Percentiles rank a stretch among this genome's conserved stretches.
Conservation (phyloP, 1,140 invertebrate species). For the Trachymyrmex septentrionalis region DNA sequence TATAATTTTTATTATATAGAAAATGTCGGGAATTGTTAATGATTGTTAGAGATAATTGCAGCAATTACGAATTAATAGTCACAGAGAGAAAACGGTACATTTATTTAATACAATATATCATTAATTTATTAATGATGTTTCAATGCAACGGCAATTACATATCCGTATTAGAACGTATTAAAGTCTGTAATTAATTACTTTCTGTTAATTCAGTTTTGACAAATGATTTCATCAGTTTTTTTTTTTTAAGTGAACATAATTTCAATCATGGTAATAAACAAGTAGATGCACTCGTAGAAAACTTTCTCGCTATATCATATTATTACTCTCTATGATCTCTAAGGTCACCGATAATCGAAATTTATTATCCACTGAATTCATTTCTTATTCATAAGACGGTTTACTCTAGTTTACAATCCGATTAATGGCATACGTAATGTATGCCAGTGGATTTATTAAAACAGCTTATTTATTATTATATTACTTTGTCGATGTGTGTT, state of each 20-base stretch:
- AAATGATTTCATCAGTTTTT: neutral
- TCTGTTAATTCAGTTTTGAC: neutral
- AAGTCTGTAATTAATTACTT: neutral
- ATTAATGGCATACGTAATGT: slow-evolving; percentile 23
- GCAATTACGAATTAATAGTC: neutral
- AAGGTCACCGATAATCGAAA: slow-evolving; percentile 1
- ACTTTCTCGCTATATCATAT: neutral
- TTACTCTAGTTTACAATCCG: neutral
- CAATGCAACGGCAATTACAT: neutral
- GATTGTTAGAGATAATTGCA: slow-evolving; percentile 15
- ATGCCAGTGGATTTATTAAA: neutral
- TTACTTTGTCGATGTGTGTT: neutral
- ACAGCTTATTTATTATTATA: neutral
- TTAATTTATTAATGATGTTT: slow-evolving; percentile 24
- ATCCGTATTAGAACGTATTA: neutral
- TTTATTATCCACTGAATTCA: slow-evolving; percentile 30
- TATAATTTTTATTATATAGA: slow-evolving; percentile 17
- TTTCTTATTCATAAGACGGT: slow-evolving; percentile 39
- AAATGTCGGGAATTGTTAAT: neutral
- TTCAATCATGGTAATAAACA: neutral
- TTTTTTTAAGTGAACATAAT: neutral
- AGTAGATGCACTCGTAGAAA: neutral
- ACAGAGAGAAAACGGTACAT: neutral
- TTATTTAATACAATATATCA: slow-evolving; percentile 1
- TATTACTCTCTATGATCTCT: neutral